Evolutionary conservation across 2,113 vertebrate species (phyloP), one percentile per base, ranked within the genome.

Genomic region (Jacana jacana): DNA sequence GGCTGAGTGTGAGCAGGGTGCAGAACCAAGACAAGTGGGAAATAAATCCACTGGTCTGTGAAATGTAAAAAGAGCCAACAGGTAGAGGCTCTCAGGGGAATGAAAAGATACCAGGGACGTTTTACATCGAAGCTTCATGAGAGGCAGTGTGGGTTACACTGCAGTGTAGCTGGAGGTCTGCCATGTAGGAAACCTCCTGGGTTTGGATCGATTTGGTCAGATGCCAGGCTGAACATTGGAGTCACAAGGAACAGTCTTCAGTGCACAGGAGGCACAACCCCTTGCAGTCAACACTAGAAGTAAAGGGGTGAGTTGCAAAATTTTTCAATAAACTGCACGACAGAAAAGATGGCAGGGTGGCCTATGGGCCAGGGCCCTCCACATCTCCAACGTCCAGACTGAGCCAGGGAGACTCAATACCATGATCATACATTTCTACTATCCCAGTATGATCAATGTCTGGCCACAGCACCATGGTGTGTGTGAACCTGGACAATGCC

Each of bases 381-480:
- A 2, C n/a, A n/a, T 15, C 27, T 80, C 28, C 27, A 49, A 4
- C 1, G 2, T 19, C 40, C 28, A 11, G 54, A 73, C 46, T 12
- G 49, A 70, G 28, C 46, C 2, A 0, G 10, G 20, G 17, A 69
- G 7, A 22, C 39, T 39, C 63, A 48, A 17, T 20, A 55, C 28
- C 5, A 2, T 3, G 33, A 72, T 23, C 13, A 69, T 54, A 54
- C 5, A 3, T n/a, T 10, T 20, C 81, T 25, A 37, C 4, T 7
- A 40, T 30, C 52, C 15, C 16, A 39, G 20, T 6, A 42, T 0
- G 0, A 40, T 3, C 2, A 0, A 6, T 3, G 19, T 17, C 51
- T 71, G 61, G 48, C 17, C 71, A 42, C 0, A 0, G 33, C 6
- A 11, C 16, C 0, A 0, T 3, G 5, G 30, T 28, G 12, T 8